A percentile compares a stretch with the other conserved stretches of the same genome.
phyloP scores from a whole-genome alignment of 2,888 invertebrate genomes.

The Xanthorhoe spadicearia region DNA sequence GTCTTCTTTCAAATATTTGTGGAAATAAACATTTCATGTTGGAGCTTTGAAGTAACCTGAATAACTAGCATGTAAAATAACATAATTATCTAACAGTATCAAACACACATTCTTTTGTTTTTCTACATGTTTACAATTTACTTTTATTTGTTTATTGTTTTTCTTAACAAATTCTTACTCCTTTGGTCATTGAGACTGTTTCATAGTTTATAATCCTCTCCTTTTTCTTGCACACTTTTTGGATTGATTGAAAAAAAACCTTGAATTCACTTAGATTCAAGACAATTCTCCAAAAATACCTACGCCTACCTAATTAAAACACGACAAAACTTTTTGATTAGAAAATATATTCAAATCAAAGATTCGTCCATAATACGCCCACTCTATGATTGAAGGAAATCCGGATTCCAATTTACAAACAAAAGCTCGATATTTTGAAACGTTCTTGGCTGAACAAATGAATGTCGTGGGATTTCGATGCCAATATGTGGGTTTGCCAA shows the following conservation, averaged over 20 bases:
- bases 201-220: too few relatives aligned
- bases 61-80: background rate
- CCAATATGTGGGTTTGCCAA: too few relatives aligned
- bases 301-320: background rate
- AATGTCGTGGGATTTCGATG: background rate
- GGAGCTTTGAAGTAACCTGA: background rate
- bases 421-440: background rate
- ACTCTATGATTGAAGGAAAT: background rate
- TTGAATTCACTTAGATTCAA: too few relatives aligned
- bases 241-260: too few relatives aligned
- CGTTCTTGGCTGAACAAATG: background rate
- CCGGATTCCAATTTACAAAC: background rate
- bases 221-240: too few relatives aligned
- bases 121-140: too few relatives aligned
- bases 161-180: too few relatives aligned
- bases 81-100: too few relatives aligned
- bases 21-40: background rate
- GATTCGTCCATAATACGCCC: background rate
- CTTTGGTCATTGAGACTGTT: too few relatives aligned
- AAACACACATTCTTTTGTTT: too few relatives aligned
- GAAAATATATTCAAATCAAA: background rate
- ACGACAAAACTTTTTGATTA: background rate
- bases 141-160: too few relatives aligned
- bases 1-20: background rate
- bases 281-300: too few relatives aligned